Conservation (phyloP, 2,113 vertebrate species). For the Pachypanchax playfairii region DNA sequence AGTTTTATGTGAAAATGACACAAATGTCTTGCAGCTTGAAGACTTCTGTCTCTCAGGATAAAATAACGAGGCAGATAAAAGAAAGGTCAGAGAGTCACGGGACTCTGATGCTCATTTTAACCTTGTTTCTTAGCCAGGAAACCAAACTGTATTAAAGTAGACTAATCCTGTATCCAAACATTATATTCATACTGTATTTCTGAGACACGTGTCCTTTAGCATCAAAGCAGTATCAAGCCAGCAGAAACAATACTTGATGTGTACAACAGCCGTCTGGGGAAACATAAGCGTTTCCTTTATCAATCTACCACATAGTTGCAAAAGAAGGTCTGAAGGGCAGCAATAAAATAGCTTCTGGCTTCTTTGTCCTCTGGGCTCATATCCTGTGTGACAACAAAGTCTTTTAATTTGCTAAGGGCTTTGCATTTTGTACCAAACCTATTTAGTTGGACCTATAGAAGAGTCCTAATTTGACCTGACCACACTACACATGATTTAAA, state of each 20-base stretch:
- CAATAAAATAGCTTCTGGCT: background rate
- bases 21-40: background rate
- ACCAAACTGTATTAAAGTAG: background rate
- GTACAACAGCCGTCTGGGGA: background rate
- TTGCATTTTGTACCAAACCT: too few relatives aligned
- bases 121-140: background rate
- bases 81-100: constrained; percentile 14
- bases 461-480: too few relatives aligned
- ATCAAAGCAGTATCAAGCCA: background rate
- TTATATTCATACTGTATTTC: background rate
- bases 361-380: background rate
- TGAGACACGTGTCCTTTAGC: background rate
- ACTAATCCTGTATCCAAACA: background rate
- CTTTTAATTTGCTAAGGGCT: too few relatives aligned
- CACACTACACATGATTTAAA: too few relatives aligned
- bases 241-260: background rate
- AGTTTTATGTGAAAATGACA: constrained; percentile 9
- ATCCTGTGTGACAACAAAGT: too few relatives aligned
- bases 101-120: constrained; percentile 3
- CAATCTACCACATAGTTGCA: background rate
- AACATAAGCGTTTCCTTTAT: background rate
- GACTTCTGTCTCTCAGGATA: constrained; percentile 11
- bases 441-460: too few relatives aligned
- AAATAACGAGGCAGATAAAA: constrained; percentile 15
- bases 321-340: background rate